Percentiles rank a stretch among this genome's conserved stretches.
Conservation (phyloP, 2,888 invertebrate genomes). For the Drosophila vallismaia region DNA sequence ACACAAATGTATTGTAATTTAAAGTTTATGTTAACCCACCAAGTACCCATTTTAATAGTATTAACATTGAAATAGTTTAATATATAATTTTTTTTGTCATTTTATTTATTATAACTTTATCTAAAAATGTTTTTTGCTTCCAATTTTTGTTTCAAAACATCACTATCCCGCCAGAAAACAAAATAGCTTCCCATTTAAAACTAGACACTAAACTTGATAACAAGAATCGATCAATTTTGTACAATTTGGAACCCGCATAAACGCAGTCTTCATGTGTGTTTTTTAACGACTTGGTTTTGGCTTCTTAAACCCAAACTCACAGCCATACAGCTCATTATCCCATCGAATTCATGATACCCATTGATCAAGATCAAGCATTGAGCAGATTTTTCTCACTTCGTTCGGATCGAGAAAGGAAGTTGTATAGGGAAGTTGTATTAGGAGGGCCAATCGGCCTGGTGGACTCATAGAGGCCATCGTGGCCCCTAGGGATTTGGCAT, state of each 20-base stretch:
- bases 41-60: too few species aligned
- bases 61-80: neutral
- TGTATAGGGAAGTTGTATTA: constrained; percentile 18
- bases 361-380: constrained; percentile 54
- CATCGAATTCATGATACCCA: constrained; percentile 2
- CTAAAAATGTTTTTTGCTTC: too few species aligned
- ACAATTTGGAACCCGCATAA: constrained; percentile 28
- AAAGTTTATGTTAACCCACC: too few species aligned
- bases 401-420: constrained; percentile 64
- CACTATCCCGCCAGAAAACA: neutral
- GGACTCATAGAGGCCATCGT: constrained; percentile 60
- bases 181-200: too few species aligned
- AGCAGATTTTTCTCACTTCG: constrained; percentile 84
- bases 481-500: constrained; percentile 55
- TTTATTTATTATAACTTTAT: too few species aligned
- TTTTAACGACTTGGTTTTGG: constrained; percentile 30
- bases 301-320: constrained; percentile 37
- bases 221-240: neutral
- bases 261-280: constrained; percentile 28
- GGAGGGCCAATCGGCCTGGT: constrained; percentile 44
- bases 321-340: constrained; percentile 27
- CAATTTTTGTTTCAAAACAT: too few species aligned
- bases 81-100: neutral
- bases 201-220: too few species aligned
- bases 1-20: too few species aligned